phyloP scores from a whole-genome alignment of 1,140 invertebrate species.

The Brachionus calyciflorus region DNA sequence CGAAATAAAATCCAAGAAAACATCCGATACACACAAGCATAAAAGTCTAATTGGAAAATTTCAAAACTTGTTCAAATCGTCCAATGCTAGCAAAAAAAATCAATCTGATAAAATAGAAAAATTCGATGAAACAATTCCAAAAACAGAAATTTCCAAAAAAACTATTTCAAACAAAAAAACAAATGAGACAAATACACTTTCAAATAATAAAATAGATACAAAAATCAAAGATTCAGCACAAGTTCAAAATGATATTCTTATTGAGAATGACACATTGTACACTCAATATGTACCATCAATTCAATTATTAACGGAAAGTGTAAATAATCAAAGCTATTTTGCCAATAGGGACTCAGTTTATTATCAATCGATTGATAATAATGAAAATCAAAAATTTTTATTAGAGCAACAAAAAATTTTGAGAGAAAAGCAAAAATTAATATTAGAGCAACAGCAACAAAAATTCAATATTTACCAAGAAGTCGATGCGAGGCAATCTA shows the following conservation, averaged over 20 bases:
- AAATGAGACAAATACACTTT: too few relatives aligned
- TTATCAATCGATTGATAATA: conserved; percentile 33
- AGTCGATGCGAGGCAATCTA: too few relatives aligned
- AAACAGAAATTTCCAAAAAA: neutral
- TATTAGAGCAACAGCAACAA: conserved; percentile 40
- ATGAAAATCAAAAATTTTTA: neutral
- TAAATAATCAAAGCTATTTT: conserved; percentile 28
- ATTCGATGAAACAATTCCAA: neutral
- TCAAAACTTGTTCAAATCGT: conserved; percentile 34
- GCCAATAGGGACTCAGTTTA: conserved; percentile 23
- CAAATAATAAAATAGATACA: too few relatives aligned
- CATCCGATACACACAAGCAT: neutral
- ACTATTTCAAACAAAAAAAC: neutral
- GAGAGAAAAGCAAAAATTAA: conserved; percentile 28
- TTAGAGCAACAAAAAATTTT: conserved; percentile 2
- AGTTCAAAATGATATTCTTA: neutral
- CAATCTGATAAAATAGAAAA: neutral
- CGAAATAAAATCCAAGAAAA: too few relatives aligned
- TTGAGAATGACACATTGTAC: conserved; percentile 33
- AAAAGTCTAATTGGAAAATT: conserved; percentile 43
- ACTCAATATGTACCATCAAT: conserved; percentile 20
- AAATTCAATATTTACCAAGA: conserved; percentile 7
- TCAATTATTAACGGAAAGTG: too few relatives aligned
- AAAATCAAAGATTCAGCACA: neutral
- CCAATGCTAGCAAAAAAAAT: neutral